Percentiles rank a stretch among this genome's conserved stretches.
phyloP scores from a whole-genome alignment of 2,113 vertebrate species.

The Gobiocypris rarus region DNA sequence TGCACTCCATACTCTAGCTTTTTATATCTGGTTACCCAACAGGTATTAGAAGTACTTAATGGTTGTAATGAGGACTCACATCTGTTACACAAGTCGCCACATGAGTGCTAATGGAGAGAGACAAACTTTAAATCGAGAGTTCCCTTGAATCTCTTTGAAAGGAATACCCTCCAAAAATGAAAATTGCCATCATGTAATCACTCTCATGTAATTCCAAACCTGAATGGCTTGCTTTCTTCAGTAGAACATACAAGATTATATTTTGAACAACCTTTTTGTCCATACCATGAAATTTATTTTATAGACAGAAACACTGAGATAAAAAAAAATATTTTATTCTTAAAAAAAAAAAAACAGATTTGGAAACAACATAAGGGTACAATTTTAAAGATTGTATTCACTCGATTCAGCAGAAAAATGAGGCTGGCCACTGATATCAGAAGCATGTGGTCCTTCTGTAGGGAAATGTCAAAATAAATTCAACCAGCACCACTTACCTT shows the following conservation, averaged over 20 bases:
- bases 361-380: background rate
- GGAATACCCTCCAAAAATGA: too few relatives aligned
- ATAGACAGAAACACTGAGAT: background rate
- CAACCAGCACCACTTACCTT: conserved; percentile 78
- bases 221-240: too few relatives aligned
- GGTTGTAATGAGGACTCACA: conserved; percentile 31
- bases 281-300: background rate
- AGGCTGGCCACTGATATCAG: background rate
- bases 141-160: background rate
- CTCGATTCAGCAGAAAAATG: background rate
- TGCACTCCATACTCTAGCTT: conserved; percentile 22
- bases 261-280: too few relatives aligned
- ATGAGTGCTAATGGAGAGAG: background rate
- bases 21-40: conserved; percentile 20
- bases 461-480: background rate
- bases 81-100: conserved; percentile 25
- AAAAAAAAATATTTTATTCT: too few relatives aligned
- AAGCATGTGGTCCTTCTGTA: background rate
- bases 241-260: too few relatives aligned
- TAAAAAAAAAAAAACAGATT: background rate
- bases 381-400: background rate
- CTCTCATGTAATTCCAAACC: too few relatives aligned
- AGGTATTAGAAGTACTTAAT: conserved; percentile 35
- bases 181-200: too few relatives aligned
- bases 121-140: conserved; percentile 1